These are phyloP conservation scores for Myiozetetes cayanensis DNA, from an alignment of 2,113 vertebrate genomes.

Conservation along the genomic window DNA sequence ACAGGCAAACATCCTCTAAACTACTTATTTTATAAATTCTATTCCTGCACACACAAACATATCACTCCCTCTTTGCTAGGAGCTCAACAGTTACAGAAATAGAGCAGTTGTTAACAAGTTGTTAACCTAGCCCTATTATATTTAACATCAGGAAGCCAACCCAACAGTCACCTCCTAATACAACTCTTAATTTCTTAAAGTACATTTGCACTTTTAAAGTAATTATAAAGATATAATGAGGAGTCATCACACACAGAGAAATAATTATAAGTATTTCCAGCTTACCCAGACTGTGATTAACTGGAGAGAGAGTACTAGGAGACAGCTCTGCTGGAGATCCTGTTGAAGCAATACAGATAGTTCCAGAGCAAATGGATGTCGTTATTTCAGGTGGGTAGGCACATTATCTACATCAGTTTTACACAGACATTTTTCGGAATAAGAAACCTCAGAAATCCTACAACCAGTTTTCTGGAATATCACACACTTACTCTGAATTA, in stretches of 20 bases:
- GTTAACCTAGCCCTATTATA: background rate
- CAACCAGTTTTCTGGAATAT: background rate
- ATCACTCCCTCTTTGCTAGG: background rate
- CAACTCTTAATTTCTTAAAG: background rate
- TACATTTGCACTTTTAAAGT: background rate
- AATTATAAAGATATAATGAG: background rate
- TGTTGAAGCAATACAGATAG: conserved; percentile 59
- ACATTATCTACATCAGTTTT: background rate
- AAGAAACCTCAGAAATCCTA: background rate
- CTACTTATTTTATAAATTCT: background rate
- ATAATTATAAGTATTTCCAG: background rate
- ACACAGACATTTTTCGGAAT: background rate
- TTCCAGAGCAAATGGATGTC: background rate
- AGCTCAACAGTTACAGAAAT: background rate
- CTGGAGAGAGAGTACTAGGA: conserved; percentile 91
- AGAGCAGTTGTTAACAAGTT: background rate
- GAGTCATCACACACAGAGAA: background rate
- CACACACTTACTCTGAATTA: background rate
- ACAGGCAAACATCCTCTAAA: background rate
- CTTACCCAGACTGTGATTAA: conserved; percentile 94
- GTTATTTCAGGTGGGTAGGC: background rate
- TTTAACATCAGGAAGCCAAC: background rate
- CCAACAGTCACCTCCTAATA: background rate
- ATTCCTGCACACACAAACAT: background rate
- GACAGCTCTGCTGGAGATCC: conserved; percentile 97